Base-by-base conservation (phyloP, 2,113 vertebrate genomes). In the Oxyruncus cristatus region DNA sequence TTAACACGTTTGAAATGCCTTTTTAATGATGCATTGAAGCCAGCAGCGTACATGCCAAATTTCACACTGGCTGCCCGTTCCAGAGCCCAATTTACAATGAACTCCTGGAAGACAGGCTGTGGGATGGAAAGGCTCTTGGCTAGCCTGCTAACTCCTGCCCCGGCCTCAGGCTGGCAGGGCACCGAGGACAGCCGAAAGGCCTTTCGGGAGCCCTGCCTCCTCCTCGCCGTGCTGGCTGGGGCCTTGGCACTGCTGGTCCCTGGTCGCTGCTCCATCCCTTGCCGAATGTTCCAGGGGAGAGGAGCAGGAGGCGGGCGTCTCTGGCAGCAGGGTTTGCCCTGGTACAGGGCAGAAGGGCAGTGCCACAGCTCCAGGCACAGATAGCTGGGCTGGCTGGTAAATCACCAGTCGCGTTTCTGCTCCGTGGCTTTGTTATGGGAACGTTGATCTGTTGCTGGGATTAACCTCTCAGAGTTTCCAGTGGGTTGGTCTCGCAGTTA, bases 391-490 rank as follows among this genome's bases (percentile, higher is more conserved):
- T 10, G 66, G 22, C 72, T 74, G 96, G 75, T 90, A 85, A 73
- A 82, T 68, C 71, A 70, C 73, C 83, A 22, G 76, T 41, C 20
- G 70, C 3, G 5, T 79, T 88, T 56, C 66, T 71, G 84, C 63
- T 87, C 81, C 2, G 1, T 77, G 82, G 71, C 93, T 95, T 92
- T 95, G 94, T 96, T 96, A 94, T 96, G 93, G 93, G 96, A 97
- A 96, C 94, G 68, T 77, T n/a, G 96, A 96, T 97, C 96, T 95
- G 93, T 97, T 97, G 96, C 96, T 94, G 95, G 96, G 97, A 97
- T 97, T 97, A 97, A 97, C 95, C 93, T 97, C 95, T 96, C 95
- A 93, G 94, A 95, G 88, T 96, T 97, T 97, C 97, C 96, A 97
- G 95, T 94, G 97, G 94, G 97, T 84, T 88, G 96, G 95, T 93